Conservation (phyloP, 2,888 invertebrate genomes). For the Ormyrus labotus region DNA sequence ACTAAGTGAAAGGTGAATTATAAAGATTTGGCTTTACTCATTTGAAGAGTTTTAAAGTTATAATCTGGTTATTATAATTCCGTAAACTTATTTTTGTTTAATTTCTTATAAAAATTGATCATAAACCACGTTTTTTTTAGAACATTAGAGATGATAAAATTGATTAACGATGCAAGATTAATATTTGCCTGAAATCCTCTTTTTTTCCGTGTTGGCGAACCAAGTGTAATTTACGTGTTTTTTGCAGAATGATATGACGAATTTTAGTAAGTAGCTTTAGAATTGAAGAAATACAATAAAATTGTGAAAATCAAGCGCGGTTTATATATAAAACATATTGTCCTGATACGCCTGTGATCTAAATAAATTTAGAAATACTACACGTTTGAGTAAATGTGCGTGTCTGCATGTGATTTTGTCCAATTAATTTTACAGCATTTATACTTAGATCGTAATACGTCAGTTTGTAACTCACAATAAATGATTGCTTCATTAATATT, state of each 20-base stretch:
- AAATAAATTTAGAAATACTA: slow-evolving; percentile 37
- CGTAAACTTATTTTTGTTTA: no score
- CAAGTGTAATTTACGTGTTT: neutral
- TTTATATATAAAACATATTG: slow-evolving; percentile 10
- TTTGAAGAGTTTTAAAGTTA: no score
- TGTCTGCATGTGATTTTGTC: slow-evolving; percentile 6
- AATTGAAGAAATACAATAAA: slow-evolving; percentile 18
- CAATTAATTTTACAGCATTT: slow-evolving; percentile 35
- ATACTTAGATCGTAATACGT: slow-evolving; percentile 36
- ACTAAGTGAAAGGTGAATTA: no score
- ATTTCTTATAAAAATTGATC: no score
- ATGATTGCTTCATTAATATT: slow-evolving; percentile 36
- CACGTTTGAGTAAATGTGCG: neutral
- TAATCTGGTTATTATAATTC: no score
- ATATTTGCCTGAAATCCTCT: no score
- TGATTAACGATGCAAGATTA: no score
- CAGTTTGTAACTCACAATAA: slow-evolving; percentile 48
- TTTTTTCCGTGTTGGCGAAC: neutral
- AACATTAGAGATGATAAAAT: no score
- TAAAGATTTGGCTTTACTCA: no score
- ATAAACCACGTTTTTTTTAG: no score
- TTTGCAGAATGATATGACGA: neutral
- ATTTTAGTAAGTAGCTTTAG: neutral
- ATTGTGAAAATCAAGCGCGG: slow-evolving; percentile 1
- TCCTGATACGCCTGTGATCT: slow-evolving; percentile 41